Evolutionary conservation across 2,888 invertebrate species (phyloP), one percentile per base, ranked within the genome.

Genomic region (Drosophila mayaguana): DNA sequence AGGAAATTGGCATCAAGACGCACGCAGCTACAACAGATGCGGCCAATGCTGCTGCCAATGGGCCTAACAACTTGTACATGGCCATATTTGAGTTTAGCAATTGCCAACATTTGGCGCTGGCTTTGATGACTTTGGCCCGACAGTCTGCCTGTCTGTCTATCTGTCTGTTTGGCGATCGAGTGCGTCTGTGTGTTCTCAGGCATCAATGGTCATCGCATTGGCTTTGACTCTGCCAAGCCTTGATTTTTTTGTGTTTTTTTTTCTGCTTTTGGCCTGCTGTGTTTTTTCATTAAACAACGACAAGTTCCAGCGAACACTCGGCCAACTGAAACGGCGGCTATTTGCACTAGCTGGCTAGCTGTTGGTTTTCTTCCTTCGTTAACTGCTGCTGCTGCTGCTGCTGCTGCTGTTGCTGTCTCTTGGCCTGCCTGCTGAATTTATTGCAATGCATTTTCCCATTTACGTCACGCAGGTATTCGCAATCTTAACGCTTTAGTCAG

Each of bases 71-170:
- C 55, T 60, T 40, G 72, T 46, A 61, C 84, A 75, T 88, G 83
- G 72, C 83, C 87, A 88, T 88, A 83, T 83, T 78, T 70, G 74
- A 42, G 81, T 55, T 67, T 80, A 18, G 75, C 89, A 72, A 81
- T 71, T 72, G 84, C 53, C 81, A 81, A 87, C 83, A 79, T 84
- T 87, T 82, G 85, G 85, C 83, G 89, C 88, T 84, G 81, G 83
- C 83, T 83, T 83, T 83, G 88, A 89, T 89, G 83, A 63, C 81
- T 83, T 77, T 75, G 48, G 55, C 55, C 67, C 32, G 64, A 73
- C 72, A 53, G 45, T 63, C 53, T 11, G 14, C 8, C 66, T 61
- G 51, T 57, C 61, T 45, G 51, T 51, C 64, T 54, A 32, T 40
- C 59, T 43, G 64, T 78, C 63, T 75, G 55, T 61, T 56, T 61